Evolutionary conservation across 1,140 invertebrate genomes (phyloP).

Genomic region (Latrodectus geometricus): DNA sequence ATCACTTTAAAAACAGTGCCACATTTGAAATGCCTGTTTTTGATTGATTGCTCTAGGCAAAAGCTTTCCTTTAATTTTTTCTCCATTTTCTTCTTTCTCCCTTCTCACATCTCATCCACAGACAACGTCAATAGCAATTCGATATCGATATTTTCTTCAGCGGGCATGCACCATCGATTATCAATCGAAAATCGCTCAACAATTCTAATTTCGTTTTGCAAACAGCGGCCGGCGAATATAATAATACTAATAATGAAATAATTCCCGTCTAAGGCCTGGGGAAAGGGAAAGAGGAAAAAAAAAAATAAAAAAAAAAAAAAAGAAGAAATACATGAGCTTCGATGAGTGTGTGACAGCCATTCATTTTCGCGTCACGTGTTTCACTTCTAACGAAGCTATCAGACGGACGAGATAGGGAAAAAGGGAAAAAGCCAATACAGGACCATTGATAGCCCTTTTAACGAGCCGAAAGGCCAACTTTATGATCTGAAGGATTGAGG

Average conservation of each 20-base stretch:
- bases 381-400: slow-evolving; percentile 17
- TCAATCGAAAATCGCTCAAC: slow-evolving; percentile 28
- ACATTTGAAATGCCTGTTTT: too few species aligned
- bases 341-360: slow-evolving; percentile 1
- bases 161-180: slow-evolving; percentile 3
- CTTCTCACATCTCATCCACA: not conserved
- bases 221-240: not conserved
- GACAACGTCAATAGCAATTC: slow-evolving; percentile 22
- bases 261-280: not conserved
- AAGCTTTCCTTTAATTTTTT: too few species aligned
- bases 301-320: not conserved
- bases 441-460: slow-evolving; percentile 16
- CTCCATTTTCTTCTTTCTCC: too few species aligned
- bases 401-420: not conserved
- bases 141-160: slow-evolving; percentile 31
- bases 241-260: slow-evolving; percentile 33
- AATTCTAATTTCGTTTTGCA: slow-evolving; percentile 33
- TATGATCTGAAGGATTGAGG: not conserved
- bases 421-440: slow-evolving; percentile 13
- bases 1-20: too few species aligned
- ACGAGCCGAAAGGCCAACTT: slow-evolving; percentile 3
- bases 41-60: too few species aligned
- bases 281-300: not conserved
- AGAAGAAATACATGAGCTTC: slow-evolving; percentile 3
- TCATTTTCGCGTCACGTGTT: slow-evolving; percentile 24